phyloP scores from a whole-genome alignment of 2,113 vertebrate species.

The Alectura lathami region DNA sequence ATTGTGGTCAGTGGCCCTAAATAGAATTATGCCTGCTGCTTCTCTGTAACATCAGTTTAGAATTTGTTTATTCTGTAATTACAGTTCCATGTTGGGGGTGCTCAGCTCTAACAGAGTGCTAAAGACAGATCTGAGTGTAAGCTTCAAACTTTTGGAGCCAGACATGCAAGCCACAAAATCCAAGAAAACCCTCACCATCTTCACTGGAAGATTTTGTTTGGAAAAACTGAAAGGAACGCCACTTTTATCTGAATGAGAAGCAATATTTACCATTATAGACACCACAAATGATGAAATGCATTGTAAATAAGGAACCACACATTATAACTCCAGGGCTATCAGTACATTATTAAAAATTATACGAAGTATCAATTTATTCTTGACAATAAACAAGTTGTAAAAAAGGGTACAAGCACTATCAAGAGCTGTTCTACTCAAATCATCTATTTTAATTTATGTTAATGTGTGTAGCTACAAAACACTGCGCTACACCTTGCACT shows the following conservation, averaged over 20 bases:
- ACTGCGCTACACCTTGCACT: neutral
- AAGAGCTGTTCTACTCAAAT: slow-evolving; percentile 41
- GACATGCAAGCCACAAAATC: neutral
- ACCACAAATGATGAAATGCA: slow-evolving; percentile 55
- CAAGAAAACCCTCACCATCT: neutral
- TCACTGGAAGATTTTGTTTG: slow-evolving; percentile 10
- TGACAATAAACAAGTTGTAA: neutral
- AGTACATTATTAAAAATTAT: slow-evolving; percentile 62
- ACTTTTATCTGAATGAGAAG: neutral
- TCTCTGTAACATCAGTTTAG: neutral
- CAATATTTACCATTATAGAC: neutral
- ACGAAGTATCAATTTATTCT: slow-evolving; percentile 58
- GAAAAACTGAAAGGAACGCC: neutral
- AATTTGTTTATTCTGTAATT: neutral
- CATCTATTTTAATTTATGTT: slow-evolving; percentile 41
- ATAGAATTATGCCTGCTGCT: neutral
- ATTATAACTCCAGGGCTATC: slow-evolving; percentile 45
- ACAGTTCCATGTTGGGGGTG: neutral
- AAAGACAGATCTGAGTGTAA: neutral
- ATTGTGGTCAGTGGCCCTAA: neutral
- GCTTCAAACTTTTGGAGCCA: neutral
- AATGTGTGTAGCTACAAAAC: slow-evolving; percentile 59
- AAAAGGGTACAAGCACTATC: neutral
- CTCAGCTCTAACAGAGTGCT: neutral
- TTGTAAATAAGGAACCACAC: slow-evolving; percentile 62